phyloP scores from a whole-genome alignment of 2,888 invertebrate species.

The Cheilosia urbana region DNA sequence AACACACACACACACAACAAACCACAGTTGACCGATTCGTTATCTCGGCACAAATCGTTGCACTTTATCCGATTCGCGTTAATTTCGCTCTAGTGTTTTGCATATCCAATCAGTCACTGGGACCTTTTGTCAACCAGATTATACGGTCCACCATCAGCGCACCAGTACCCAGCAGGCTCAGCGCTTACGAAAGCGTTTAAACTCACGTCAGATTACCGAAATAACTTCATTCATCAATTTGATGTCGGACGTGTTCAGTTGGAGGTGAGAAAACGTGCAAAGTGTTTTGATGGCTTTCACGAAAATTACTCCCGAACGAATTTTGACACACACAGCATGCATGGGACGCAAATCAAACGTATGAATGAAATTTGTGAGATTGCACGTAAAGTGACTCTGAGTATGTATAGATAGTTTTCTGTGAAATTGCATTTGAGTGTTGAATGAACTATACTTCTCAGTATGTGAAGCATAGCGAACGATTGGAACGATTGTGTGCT shows the following conservation, averaged over 20 bases:
- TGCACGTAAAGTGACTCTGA: no score
- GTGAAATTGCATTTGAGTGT: neutral
- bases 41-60: slow-evolving; percentile 57
- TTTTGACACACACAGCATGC: slow-evolving; percentile 5
- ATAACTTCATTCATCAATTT: slow-evolving; percentile 75
- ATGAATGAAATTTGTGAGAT: slow-evolving; percentile 15
- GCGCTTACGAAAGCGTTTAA: slow-evolving; percentile 52
- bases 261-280: slow-evolving; percentile 64
- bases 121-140: slow-evolving; percentile 37
- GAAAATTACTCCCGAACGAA: slow-evolving; percentile 28
- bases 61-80: slow-evolving; percentile 68
- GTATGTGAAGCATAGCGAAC: no score
- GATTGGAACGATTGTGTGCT: neutral
- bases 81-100: slow-evolving; percentile 62
- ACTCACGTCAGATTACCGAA: slow-evolving; percentile 65
- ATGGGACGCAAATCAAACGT: neutral
- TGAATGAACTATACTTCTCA: no score
- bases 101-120: slow-evolving; percentile 57
- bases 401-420: neutral
- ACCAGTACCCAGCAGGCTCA: slow-evolving; percentile 17
- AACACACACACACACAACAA: neutral
- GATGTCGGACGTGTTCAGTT: slow-evolving; percentile 65
- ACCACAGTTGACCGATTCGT: neutral
- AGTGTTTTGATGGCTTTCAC: slow-evolving; percentile 68
- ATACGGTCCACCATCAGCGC: neutral